A percentile compares a stretch with the other conserved stretches of the same genome.
Conservation (phyloP, 2,797 vertebrate genomes). For the Arnoldichthys spilopterus region DNA sequence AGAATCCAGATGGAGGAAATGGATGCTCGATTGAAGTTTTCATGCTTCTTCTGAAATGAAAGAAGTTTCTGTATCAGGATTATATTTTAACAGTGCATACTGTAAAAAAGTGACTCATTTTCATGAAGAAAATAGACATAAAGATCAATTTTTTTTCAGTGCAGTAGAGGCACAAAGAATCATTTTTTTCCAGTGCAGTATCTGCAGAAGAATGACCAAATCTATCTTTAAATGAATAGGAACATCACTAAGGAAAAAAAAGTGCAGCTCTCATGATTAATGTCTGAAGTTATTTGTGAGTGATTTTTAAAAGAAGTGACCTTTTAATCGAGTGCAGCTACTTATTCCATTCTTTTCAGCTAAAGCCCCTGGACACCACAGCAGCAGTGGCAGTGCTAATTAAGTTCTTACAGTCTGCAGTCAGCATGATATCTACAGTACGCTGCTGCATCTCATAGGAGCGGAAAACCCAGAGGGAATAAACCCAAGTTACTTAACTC, state of each 20-base stretch:
- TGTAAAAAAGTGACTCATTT: not conserved
- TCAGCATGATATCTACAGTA: not conserved
- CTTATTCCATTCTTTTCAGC: slow-evolving; percentile 8
- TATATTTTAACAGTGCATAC: not conserved
- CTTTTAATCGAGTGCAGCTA: slow-evolving; percentile 6
- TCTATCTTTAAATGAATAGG: not conserved
- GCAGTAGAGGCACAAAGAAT: not conserved
- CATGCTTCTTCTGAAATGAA: slow-evolving; percentile 70
- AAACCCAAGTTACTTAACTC: slow-evolving; percentile 9
- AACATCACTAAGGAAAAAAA: not conserved
- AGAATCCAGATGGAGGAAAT: not conserved
- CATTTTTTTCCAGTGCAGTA: too few relatives aligned
- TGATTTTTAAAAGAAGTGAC: slow-evolving; percentile 14
- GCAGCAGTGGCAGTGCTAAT: slow-evolving; percentile 4
- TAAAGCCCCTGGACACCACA: not conserved
- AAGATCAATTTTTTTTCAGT: too few relatives aligned
- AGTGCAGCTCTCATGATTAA: not conserved
- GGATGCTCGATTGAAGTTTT: not conserved
- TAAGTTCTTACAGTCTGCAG: slow-evolving; percentile 22
- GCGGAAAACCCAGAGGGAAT: not conserved
- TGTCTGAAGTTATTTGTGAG: not conserved
- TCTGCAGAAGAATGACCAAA: not conserved
- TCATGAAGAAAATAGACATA: too few relatives aligned
- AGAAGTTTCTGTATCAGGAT: slow-evolving; percentile 17
- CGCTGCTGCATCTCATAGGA: not conserved